Evolutionary conservation across 1,140 invertebrate genomes (phyloP).

Genomic region (Drepana arcuata): DNA sequence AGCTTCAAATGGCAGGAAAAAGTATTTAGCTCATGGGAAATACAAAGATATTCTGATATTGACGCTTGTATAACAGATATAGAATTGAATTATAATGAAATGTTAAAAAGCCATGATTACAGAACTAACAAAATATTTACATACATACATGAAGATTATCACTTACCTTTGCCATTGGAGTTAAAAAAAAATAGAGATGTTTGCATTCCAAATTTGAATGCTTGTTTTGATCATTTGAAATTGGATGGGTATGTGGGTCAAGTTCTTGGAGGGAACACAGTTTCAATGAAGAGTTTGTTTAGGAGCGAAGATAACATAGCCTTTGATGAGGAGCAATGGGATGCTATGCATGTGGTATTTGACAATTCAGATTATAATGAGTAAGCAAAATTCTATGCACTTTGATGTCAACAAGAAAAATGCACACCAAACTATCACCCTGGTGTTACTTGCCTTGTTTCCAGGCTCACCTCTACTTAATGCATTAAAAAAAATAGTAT

Average conservation of each 20-base stretch:
- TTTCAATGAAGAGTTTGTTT: constrained; percentile 35
- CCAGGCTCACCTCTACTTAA: not conserved
- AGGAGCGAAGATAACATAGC: constrained; percentile 30
- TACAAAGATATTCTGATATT: constrained; percentile 32
- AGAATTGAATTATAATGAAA: constrained; percentile 40
- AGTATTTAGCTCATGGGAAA: constrained; percentile 45
- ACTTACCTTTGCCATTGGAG: constrained; percentile 29
- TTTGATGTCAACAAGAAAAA: no score
- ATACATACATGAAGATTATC: constrained; percentile 46
- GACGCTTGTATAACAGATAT: constrained; percentile 39
- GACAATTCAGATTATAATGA: constrained; percentile 53
- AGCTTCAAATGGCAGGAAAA: constrained; percentile 64
- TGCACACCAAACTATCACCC: no score
- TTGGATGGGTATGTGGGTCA: constrained; percentile 15
- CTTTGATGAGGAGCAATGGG: constrained; percentile 25
- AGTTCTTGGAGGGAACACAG: constrained; percentile 10
- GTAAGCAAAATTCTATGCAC: constrained; percentile 22
- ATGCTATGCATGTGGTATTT: constrained; percentile 46
- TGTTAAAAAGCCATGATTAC: constrained; percentile 23
- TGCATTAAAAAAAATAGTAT: not conserved
- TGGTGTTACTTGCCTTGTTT: not conserved
- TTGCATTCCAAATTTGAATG: constrained; percentile 17
- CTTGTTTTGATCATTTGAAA: constrained; percentile 29
- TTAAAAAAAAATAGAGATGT: constrained; percentile 13
- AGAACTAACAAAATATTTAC: constrained; percentile 42